Evolutionary conservation across 30 jellyfish, hydroid and myxozoan species (phyloP).

Genomic region (Hydractinia echinata): DNA sequence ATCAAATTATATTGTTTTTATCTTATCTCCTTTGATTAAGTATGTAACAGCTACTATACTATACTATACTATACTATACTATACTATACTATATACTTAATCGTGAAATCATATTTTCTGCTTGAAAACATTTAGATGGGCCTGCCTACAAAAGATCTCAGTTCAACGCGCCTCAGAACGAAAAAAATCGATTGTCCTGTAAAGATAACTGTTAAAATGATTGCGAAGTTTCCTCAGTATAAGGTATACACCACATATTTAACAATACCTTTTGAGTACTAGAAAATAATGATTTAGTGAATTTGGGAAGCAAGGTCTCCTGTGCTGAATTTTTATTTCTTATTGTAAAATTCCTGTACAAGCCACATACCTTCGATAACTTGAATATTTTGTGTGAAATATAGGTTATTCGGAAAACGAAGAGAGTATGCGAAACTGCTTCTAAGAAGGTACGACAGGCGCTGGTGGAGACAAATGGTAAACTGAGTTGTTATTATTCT

Average conservation of each 20-base stretch:
- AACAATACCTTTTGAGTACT: not conserved
- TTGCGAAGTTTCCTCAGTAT: slow-evolving; percentile 44
- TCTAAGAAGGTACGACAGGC: slow-evolving; percentile 46
- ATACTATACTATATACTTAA: too few species aligned
- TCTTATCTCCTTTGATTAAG: too few species aligned
- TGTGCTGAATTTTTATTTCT: too few species aligned
- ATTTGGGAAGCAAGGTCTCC: too few species aligned
- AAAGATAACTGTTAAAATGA: slow-evolving; percentile 40
- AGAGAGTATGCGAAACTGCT: slow-evolving; percentile 48
- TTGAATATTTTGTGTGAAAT: not conserved
- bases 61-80: too few species aligned
- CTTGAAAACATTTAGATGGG: slow-evolving; percentile 26
- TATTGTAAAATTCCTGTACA: too few species aligned
- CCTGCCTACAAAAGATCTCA: slow-evolving; percentile 33
- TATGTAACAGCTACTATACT: too few species aligned
- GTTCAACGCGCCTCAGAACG: slow-evolving; percentile 34
- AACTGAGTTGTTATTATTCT: slow-evolving; percentile 29
- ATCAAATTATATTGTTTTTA: too few species aligned
- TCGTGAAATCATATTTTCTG: not conserved
- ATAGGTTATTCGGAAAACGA: slow-evolving; percentile 37
- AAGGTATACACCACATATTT: slow-evolving; percentile 6
- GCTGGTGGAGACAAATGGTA: slow-evolving; percentile 36
- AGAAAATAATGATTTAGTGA: too few species aligned
- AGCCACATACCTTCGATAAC: too few species aligned
- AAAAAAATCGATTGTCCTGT: slow-evolving; percentile 51